Percentiles rank a stretch among this genome's conserved stretches.
Evolutionary conservation across 2,797 vertebrate species (phyloP).

Genomic region (Euphonia xanthogaster): DNA sequence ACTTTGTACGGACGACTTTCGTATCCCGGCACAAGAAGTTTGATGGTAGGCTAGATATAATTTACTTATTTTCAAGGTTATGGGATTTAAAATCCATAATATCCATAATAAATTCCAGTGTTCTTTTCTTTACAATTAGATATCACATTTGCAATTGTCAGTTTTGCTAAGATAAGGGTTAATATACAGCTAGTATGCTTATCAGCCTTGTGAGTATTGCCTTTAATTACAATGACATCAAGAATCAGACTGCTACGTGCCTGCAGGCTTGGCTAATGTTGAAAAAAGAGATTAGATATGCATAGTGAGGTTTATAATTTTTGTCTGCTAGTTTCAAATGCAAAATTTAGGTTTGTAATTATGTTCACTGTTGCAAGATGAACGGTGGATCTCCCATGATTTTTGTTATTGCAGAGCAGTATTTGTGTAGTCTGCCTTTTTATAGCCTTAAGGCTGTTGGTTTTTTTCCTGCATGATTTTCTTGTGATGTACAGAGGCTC

Average conservation of each 20-base stretch:
- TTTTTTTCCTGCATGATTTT: background rate
- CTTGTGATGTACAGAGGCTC: background rate
- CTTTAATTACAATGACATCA: conserved; percentile 56
- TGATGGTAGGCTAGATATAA: conserved; percentile 83
- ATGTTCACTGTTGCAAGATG: conserved; percentile 16
- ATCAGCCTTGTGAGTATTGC: conserved; percentile 39
- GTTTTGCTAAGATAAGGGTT: conserved; percentile 42
- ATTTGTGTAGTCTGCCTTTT: background rate
- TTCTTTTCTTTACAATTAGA: background rate
- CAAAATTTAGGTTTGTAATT: conserved; percentile 20
- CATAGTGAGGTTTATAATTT: conserved; percentile 7
- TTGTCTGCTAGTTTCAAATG: conserved; percentile 29
- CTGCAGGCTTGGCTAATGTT: conserved; percentile 45
- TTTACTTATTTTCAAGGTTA: background rate
- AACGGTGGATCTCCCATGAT: background rate
- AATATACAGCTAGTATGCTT: conserved; percentile 39
- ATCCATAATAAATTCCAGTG: background rate
- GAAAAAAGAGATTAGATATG: conserved; percentile 36
- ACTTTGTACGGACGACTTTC: conserved; percentile 90
- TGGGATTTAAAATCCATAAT: background rate
- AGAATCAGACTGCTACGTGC: conserved; percentile 9
- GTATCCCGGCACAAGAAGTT: conserved; percentile 94
- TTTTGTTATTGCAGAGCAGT: background rate
- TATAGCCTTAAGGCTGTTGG: background rate
- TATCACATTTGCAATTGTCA: background rate